Evolutionary conservation across 2,888 invertebrate genomes (phyloP), one percentile per base, ranked within the genome.

Genomic region (Nowickia ferox): DNA sequence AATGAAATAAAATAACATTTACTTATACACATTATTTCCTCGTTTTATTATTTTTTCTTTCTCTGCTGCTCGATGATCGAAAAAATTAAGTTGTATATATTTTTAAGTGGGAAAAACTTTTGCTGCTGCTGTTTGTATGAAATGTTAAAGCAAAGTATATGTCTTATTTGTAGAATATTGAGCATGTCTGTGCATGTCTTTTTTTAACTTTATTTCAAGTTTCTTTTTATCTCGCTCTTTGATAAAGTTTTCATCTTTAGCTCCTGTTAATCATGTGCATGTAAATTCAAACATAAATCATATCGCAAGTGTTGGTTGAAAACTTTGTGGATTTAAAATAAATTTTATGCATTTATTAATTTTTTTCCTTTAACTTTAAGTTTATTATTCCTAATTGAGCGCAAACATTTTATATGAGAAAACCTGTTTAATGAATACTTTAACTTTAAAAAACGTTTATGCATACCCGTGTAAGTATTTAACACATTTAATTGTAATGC

Each of bases 1-100:
- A 85, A 85, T 85, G 77, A 85, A 78, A 82, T 85, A 74, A 85
- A 75, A 82, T 85, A 82, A 85, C 69, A 82, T 85, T 77, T 78
- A 40, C 40, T 72, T 38, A 61, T 30, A 30, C 30, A 30, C 30
- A 30, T 76, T 55, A 42, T 46, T 63, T 44, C 38, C 44, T 19
- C 17, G 22, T 30, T 9, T 55, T 68, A n/a, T 38, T 51, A 40
- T 61, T 1, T 30, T 30, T 19, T 19, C 55, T 22, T 55, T 42
- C 57, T 66, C 30, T 51, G n/a, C 19, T 15, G 17, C 44, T 30
- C 10, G 53, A 17, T 30, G 65, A 66, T 65, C 30, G 30, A 30
- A 57, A 65, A 48, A 74, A 48, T 66, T 19, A 72, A 80, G 51
- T 19, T 65, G 51, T 68, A n/a, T n/a, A n/a, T n/a, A 42, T 42